Evolutionary conservation across 2,113 vertebrate species (phyloP).

Genomic region (Brachirus orientalis): DNA sequence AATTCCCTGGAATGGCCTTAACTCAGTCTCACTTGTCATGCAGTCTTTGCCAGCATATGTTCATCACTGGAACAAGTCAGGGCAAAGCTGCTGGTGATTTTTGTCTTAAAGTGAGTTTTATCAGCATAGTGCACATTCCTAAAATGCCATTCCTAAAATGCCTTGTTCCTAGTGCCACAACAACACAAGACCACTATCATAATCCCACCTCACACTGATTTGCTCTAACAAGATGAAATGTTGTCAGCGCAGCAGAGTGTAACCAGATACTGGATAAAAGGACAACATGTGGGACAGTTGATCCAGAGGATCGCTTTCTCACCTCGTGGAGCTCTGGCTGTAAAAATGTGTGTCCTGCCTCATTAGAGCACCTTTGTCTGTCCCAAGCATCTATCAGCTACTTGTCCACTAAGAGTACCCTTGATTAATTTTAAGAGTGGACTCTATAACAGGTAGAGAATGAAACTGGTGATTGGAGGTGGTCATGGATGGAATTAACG

Average conservation of each 20-base stretch:
- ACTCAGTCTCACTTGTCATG: too few relatives aligned
- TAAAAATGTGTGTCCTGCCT: not conserved
- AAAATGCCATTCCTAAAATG: conserved; percentile 24
- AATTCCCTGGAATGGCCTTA: not conserved
- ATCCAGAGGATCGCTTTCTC: conserved; percentile 16
- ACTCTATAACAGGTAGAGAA: conserved; percentile 11
- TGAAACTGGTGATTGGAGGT: conserved; percentile 18
- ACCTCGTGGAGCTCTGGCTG: not conserved
- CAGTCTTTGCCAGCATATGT: conserved; percentile 1
- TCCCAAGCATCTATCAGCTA: conserved; percentile 9
- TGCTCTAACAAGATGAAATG: conserved; percentile 36
- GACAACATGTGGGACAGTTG: conserved; percentile 42
- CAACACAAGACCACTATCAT: conserved; percentile 21
- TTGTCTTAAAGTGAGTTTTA: conserved; percentile 37
- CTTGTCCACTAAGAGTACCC: conserved; percentile 1
- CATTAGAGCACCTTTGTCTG: conserved; percentile 8
- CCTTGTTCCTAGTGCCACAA: not conserved
- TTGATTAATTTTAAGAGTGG: conserved; percentile 25
- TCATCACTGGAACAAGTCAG: not conserved
- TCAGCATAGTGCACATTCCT: conserved; percentile 44
- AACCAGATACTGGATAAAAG: conserved; percentile 26
- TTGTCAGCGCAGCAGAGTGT: conserved; percentile 7
- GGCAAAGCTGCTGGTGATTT: not conserved
- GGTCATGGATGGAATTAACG: conserved; percentile 28
- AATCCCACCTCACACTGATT: conserved; percentile 24